Base-by-base conservation (phyloP, 2,888 invertebrate genomes). In the Drosophila barbarae region DNA sequence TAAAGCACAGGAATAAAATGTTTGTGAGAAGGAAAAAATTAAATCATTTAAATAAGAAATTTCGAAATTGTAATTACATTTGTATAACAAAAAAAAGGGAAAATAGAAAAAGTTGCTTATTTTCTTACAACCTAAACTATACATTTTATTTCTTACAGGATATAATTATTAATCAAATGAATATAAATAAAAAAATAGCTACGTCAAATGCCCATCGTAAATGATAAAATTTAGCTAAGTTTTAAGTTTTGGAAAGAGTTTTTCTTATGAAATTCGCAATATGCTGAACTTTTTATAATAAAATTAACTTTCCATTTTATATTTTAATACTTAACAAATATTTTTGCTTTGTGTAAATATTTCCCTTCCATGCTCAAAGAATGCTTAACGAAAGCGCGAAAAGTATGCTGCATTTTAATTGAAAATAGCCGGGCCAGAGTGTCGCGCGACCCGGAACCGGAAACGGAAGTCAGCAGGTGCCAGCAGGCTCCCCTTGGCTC, bases 321-420 rank as follows among this genome's bases (percentile, higher is more conserved):
- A 9, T 21, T 50, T 15, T 0, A 35, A 15, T 23, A 23, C 2
- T 5, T 1, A 8, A 9, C 9, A 28, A 10, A 2, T 5, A 12
- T 13, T 52, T 39, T 41, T 0, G 23, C 1, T 2, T 1, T 4
- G 15, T 47, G 18, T 13, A 32, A 30, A 32, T 34, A 47, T 53
- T 53, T 53, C 10, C 23, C 10, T 7, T 3, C 5, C 7, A 38
- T 60, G 38, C n/a, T n/a, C 5, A 26, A 59, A 32, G 46, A 59
- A 59, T 60, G 23, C 59, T 26, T 21, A 9, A 12, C 42, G 13
- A 58, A 30, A n/a, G 42, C n/a, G 15, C 42, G 35, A 53, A 64
- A 72, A 76, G 70, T 64, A 65, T 67, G 76, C 76, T 72, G 78
- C 72, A 72, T 77, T 80, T 77, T 73, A 80, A 79, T 80, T 83